Percentiles rank a stretch among this genome's conserved stretches.
Conservation (phyloP, 2,113 vertebrate genomes). For the Paramisgurnus dabryanus region DNA sequence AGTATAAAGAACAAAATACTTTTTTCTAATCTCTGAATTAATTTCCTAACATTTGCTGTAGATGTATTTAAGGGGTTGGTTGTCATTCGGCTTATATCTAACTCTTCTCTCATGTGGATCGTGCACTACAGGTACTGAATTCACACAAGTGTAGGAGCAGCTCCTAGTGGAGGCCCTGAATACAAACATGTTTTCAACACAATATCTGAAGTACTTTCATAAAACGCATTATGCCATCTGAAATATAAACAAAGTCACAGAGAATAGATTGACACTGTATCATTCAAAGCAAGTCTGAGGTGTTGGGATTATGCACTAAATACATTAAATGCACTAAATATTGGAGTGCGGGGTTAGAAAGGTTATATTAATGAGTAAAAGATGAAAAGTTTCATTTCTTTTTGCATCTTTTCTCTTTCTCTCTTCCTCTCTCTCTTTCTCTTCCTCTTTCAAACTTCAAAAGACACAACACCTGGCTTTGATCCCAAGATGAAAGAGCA, state of each 20-base stretch:
- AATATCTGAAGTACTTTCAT: not conserved
- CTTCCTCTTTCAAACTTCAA: constrained; percentile 9
- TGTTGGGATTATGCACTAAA: not conserved
- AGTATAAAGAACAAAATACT: constrained; percentile 6
- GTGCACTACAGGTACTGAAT: constrained; percentile 25
- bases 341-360: not conserved
- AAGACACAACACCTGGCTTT: constrained; percentile 49
- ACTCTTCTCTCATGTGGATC: not conserved
- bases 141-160: constrained; percentile 52
- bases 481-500: constrained; percentile 53
- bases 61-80: constrained; percentile 34
- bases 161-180: constrained; percentile 56
- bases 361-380: not conserved
- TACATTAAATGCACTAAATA: not conserved
- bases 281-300: not conserved
- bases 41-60: constrained; percentile 1
- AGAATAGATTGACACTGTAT: not conserved
- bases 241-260: not conserved
- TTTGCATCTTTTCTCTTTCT: constrained; percentile 28
- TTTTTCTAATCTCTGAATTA: constrained; percentile 34
- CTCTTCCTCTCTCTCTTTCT: not conserved
- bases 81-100: constrained; percentile 33
- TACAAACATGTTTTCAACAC: constrained; percentile 31
- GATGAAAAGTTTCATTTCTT: constrained; percentile 36
- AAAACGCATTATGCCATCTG: constrained; percentile 7